Base-by-base conservation (phyloP, 1,140 invertebrate species). In the Atta colombica region DNA sequence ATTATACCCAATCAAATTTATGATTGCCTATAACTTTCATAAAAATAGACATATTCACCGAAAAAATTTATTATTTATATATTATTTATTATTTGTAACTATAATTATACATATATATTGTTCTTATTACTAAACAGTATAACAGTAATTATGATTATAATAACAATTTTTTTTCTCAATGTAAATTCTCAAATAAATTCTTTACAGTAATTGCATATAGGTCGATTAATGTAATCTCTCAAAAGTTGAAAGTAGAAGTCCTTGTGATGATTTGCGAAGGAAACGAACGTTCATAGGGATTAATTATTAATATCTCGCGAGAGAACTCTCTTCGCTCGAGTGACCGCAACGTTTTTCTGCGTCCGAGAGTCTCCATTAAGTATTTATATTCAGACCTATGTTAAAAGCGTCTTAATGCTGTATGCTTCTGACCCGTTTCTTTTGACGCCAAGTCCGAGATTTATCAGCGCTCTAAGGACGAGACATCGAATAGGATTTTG, bases 281-380 rank as follows among this genome's bases (percentile, higher is more conserved):
- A 63, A 21, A 39, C 28, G 77, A 69, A 39, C 7, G n/a, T 10
- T 68, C n/a, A 31, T 31, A 18, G 14, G 69, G 69, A 84, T 74
- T 75, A 84, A 84, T 84, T 74, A 84, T 84, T 84, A 84, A 75
- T 75, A 74, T 84, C 69, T 84, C 69, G 18, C 39, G 68, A 82
- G 63, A 55, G 28, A 31, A 18, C 16, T 28, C 55, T 53, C n/a
- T 31, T 74, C 69, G 69, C 80, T 84, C 68, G 80, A 84, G n/a
- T 51, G 39, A 75, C 80, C 80, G 69, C 69, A 84, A 31, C 55
- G 55, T 84, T 75, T 49, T 45, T 75, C 39, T 58, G 68, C 55
- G 12, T 72, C 14, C 14, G 12, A 74, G 66, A 72, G 68, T 60
- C 25, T 18, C 51, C 14, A 39, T 84, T 61, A 61, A 84, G 80